Conservation (phyloP, 2,113 vertebrate species). For the Uria aalge region DNA sequence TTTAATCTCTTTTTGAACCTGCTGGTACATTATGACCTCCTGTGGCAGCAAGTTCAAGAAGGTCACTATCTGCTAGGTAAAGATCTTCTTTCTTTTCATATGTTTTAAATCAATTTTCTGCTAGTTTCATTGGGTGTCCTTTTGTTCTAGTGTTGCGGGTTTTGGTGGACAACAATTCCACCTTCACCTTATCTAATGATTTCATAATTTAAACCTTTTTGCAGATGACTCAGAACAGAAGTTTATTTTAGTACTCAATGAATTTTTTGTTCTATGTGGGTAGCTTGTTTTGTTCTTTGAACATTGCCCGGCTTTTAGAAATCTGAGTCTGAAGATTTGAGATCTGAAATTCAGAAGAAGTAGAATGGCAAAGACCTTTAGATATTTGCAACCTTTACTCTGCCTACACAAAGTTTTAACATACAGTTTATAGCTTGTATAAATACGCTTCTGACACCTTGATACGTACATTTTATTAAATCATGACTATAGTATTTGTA, state of each 20-base stretch:
- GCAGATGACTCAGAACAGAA: neutral
- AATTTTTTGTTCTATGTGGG: neutral
- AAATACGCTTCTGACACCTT: neutral
- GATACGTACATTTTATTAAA: neutral
- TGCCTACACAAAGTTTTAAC: neutral
- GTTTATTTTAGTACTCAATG: neutral
- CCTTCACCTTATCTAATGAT: neutral
- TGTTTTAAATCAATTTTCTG: neutral
- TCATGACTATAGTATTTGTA: neutral
- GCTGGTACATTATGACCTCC: neutral
- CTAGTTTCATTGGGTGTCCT: neutral
- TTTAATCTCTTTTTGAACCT: neutral
- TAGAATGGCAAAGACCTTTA: neutral
- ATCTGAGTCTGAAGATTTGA: neutral
- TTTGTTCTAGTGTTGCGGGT: neutral
- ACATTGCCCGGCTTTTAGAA: neutral
- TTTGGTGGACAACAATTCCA: neutral
- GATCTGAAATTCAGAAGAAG: neutral
- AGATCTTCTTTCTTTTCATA: neutral
- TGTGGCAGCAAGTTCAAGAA: neutral
- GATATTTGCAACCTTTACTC: neutral
- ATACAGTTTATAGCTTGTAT: neutral
- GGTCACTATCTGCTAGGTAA: neutral
- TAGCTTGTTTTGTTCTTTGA: neutral
- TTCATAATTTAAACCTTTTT: neutral